Evolutionary conservation across 2,888 invertebrate species (phyloP).

Genomic region (Agrochola circellaris): DNA sequence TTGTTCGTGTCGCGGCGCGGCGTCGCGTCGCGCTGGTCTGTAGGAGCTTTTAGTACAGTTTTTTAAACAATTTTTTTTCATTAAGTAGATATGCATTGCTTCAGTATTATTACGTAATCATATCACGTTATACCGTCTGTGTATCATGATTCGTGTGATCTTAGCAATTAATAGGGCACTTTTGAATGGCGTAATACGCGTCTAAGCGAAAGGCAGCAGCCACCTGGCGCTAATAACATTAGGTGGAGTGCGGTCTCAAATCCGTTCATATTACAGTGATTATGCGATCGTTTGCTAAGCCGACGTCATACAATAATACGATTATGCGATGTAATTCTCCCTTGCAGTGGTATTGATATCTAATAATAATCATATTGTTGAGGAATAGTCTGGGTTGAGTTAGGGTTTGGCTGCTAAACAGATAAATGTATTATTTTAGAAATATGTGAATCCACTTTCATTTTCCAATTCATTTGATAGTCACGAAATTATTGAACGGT

Average conservation of each 20-base stretch:
- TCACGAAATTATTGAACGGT: too few relatives aligned
- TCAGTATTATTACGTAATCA: not conserved
- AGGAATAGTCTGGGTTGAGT: not conserved
- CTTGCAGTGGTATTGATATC: not conserved
- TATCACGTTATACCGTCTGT: not conserved
- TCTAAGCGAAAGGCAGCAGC: not conserved
- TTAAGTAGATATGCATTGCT: not conserved
- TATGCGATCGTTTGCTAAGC: not conserved
- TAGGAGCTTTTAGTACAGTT: too few relatives aligned
- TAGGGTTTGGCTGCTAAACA: not conserved
- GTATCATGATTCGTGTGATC: not conserved
- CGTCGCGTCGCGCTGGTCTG: too few relatives aligned
- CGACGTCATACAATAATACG: not conserved
- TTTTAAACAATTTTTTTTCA: too few relatives aligned
- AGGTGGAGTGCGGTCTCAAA: conserved; percentile 11
- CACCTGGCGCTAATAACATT: conserved; percentile 3
- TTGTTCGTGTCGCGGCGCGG: too few relatives aligned
- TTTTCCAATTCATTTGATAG: too few relatives aligned
- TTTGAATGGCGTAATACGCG: not conserved
- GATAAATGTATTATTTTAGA: not conserved
- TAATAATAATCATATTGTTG: not conserved
- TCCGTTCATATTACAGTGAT: conserved; percentile 13
- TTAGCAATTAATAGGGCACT: conserved; percentile 9
- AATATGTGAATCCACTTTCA: not conserved
- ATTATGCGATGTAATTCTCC: conserved; percentile 1